phyloP scores from a whole-genome alignment of 1,140 invertebrate genomes.

The Formica selysi region DNA sequence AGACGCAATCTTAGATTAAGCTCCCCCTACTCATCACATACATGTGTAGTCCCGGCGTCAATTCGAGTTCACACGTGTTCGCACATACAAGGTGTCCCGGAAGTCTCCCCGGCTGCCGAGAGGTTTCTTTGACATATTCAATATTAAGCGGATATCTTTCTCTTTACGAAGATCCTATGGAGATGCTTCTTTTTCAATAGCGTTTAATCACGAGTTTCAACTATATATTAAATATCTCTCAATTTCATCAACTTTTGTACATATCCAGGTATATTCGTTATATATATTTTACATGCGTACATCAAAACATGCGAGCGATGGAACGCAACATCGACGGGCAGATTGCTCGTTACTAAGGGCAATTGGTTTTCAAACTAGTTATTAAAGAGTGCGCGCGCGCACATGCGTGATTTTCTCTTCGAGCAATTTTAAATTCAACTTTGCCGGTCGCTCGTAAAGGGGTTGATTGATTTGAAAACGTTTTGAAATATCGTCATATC shows the following conservation, averaged over 20 bases:
- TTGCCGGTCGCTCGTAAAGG: slow-evolving; percentile 27
- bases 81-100: slow-evolving; percentile 21
- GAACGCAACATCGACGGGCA: slow-evolving; percentile 11
- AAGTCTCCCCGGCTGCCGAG: slow-evolving; percentile 22
- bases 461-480: slow-evolving; percentile 46
- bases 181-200: not conserved
- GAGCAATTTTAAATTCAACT: slow-evolving; percentile 56
- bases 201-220: not conserved
- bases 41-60: slow-evolving; percentile 16
- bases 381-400: slow-evolving; percentile 32
- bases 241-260: not conserved
- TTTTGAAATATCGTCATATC: slow-evolving; percentile 42
- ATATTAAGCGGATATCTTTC: slow-evolving; percentile 19
- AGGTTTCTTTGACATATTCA: not conserved
- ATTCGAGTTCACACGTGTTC: slow-evolving; percentile 40
- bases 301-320: slow-evolving; percentile 4
- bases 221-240: not conserved
- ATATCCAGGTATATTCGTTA: not conserved
- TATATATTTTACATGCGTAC: not conserved
- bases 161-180: not conserved
- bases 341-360: slow-evolving; percentile 61
- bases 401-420: slow-evolving; percentile 41
- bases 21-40: slow-evolving; percentile 4
- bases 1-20: slow-evolving; percentile 72
- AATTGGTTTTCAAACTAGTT: slow-evolving; percentile 58